Evolutionary conservation across 1,140 invertebrate species (phyloP).

Genomic region (Popillia japonica): DNA sequence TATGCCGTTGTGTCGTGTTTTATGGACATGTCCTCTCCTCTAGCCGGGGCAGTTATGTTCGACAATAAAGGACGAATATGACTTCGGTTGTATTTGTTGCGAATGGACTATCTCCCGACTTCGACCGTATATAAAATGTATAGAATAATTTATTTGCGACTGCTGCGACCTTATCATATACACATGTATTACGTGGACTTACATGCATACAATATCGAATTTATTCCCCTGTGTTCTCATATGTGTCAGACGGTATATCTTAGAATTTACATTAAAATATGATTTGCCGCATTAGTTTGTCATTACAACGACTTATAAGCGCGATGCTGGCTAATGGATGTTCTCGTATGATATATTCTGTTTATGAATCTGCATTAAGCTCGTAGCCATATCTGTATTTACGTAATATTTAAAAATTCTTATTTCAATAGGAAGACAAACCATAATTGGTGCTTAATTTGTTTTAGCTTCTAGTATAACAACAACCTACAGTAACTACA

Average conservation of each 20-base stretch:
- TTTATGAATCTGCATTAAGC: no score
- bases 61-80: constrained; percentile 35
- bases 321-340: no score
- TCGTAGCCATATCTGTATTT: no score
- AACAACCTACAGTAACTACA: not conserved
- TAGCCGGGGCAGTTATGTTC: constrained; percentile 28
- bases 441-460: no score
- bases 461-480: not conserved
- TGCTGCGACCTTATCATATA: constrained; percentile 16
- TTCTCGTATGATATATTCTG: no score
- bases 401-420: no score
- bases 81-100: constrained; percentile 31
- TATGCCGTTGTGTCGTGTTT: constrained; percentile 34
- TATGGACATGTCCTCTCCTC: constrained; percentile 25
- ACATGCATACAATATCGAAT: constrained; percentile 34
- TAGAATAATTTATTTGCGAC: constrained; percentile 32
- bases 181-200: constrained; percentile 14
- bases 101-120: constrained; percentile 5
- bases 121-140: constrained; percentile 28
- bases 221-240: constrained; percentile 16
- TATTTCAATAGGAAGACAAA: no score
- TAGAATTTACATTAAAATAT: not conserved
- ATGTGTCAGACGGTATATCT: constrained; percentile 8
- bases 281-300: not conserved
- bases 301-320: not conserved